Base-by-base conservation (phyloP, 1,140 invertebrate species). In the Lycorma delicatula region DNA sequence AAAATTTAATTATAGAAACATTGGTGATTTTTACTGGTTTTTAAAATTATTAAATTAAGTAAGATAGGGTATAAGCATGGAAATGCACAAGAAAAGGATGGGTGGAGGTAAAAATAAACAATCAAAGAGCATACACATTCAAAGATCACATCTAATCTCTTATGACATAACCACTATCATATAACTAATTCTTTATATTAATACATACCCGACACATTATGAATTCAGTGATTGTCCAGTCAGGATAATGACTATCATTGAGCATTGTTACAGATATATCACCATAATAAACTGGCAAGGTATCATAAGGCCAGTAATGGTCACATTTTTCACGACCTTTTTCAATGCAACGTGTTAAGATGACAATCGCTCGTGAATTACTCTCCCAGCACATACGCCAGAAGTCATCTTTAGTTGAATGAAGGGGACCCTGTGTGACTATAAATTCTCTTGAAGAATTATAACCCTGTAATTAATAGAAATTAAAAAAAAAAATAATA, bases 381-480 rank as follows among this genome's bases (percentile, higher is more conserved):
- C 91, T 91, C 72, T 97, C 94, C 93, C 94, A 97, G 64, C 93
- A 87, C 94, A 97, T 98, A 61, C 93, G 80, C 96, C 96, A 98
- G 77, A 98, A 98, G 74, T 99, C 96, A 69, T 95, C 93, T 38
- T 94, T 79, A 0, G 96, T 98, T 44, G 89, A 91, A 71, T 94
- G 93, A 60, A 98, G 72, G 9, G 95, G 94, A 25, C 97, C 97
- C 81, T 98, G 93, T 1, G 93, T 95, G 4, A 95, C 93, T 51
- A 97, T 92, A 74, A 97, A 98, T 74, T 98, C 95, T 20, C 93
- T 75, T 3, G 92, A 91, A 9, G 91, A 95, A 74, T 92, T 95
- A 71, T 88, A 86, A 3, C 94, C 93, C 84, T 88, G 62, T 11
- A 72, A 71, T n/a, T n/a, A n/a, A n/a, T n/a, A n/a, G n/a, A n/a